Conservation (phyloP, 2,888 invertebrate genomes). For the Spodoptera picta region DNA sequence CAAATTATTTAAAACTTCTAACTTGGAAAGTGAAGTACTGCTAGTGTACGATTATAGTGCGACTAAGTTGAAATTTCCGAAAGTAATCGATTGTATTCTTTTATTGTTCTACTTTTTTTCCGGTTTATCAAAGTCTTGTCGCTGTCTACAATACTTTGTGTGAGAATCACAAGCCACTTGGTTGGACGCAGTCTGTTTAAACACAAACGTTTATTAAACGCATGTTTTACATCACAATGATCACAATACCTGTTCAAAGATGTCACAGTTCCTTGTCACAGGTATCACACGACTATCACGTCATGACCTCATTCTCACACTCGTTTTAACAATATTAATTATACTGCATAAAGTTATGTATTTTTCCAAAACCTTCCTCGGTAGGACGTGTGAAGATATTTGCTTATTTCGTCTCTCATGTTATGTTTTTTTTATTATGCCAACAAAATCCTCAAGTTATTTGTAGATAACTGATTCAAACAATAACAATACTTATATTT, state of each 20-base stretch:
- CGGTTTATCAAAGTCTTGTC: constrained; percentile 28
- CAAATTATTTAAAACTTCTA: constrained; percentile 7
- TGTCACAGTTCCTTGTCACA: constrained; percentile 55
- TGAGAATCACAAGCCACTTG: constrained; percentile 21
- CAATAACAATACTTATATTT: constrained; percentile 43
- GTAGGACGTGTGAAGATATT: constrained; percentile 14
- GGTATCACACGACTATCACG: constrained; percentile 38
- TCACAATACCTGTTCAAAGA: constrained; percentile 56
- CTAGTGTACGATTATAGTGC: constrained; percentile 7
- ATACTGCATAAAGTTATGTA: constrained; percentile 22
- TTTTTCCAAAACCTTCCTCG: constrained; percentile 22
- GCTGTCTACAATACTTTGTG: constrained; percentile 33
- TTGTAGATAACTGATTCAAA: constrained; percentile 42
- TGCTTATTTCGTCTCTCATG: constrained; percentile 14
- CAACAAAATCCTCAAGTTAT: constrained; percentile 34
- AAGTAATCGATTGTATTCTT: constrained; percentile 15
- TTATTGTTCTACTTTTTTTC: constrained; percentile 28
- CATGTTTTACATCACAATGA: constrained; percentile 65
- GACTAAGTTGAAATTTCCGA: constrained; percentile 6
- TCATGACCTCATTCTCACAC: constrained; percentile 31
- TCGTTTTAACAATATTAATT: constrained; percentile 28
- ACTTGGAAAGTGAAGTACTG: constrained; percentile 21
- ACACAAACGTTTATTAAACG: constrained; percentile 43
- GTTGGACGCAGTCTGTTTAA: constrained; percentile 29
- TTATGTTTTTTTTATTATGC: constrained; percentile 51